Percentiles rank a stretch among this genome's conserved stretches.
phyloP scores from a whole-genome alignment of 2,888 invertebrate species.

The Thereva unica region DNA sequence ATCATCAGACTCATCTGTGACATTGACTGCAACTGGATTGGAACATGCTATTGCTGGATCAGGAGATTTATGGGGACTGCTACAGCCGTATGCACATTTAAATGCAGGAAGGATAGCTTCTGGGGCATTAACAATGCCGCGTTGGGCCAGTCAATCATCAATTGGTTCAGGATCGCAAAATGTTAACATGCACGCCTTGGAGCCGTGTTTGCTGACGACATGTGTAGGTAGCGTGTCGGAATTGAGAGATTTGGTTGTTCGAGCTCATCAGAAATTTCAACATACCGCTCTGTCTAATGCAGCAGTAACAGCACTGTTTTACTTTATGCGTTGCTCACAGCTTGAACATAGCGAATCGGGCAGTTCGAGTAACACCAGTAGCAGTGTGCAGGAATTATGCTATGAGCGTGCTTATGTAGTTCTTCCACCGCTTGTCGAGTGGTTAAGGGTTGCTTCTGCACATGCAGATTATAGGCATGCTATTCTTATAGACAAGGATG shows the following conservation, averaged over 20 bases:
- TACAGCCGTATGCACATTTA: constrained; percentile 88
- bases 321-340: constrained; percentile 91
- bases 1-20: constrained; percentile 64
- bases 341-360: constrained; percentile 68
- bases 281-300: constrained; percentile 62
- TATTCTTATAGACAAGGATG: constrained; percentile 78
- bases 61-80: constrained; percentile 85
- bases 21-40: constrained; percentile 76
- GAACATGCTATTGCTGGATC: constrained; percentile 85
- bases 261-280: constrained; percentile 62
- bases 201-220: constrained; percentile 79
- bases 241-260: constrained; percentile 73
- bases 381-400: constrained; percentile 71
- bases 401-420: constrained; percentile 87
- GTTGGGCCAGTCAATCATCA: constrained; percentile 77
- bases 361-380: constrained; percentile 53
- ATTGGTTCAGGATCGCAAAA: constrained; percentile 61
- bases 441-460: constrained; percentile 81
- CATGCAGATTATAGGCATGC: constrained; percentile 82
- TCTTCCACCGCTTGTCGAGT: constrained; percentile 87
- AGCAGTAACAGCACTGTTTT: constrained; percentile 81
- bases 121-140: constrained; percentile 81
- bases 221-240: constrained; percentile 85
- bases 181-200: constrained; percentile 59
- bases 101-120: constrained; percentile 87